Conservation (phyloP, 1,140 invertebrate species). For the Plutomurus gul region DNA sequence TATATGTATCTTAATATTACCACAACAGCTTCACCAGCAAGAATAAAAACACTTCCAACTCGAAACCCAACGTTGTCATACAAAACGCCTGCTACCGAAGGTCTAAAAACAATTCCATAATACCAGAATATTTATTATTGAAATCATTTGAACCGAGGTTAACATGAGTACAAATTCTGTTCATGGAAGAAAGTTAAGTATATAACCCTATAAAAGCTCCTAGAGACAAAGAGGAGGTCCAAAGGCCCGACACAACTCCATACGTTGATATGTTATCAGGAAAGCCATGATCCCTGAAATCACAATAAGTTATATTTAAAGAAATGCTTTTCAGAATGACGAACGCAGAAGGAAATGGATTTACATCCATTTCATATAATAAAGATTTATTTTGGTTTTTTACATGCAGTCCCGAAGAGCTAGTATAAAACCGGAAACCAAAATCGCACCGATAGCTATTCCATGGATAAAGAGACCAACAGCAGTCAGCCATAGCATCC, state of each 20-base stretch:
- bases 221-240: slow-evolving; percentile 81
- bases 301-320: not conserved
- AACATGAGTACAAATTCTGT: too few relatives aligned
- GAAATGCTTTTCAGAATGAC: slow-evolving; percentile 63
- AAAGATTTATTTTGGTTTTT: slow-evolving; percentile 53
- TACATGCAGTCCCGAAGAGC: slow-evolving; percentile 77
- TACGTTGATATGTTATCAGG: slow-evolving; percentile 81
- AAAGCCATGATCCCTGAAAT: slow-evolving; percentile 72
- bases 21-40: not conserved
- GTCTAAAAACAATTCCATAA: too few relatives aligned
- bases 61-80: slow-evolving; percentile 73
- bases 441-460: slow-evolving; percentile 74
- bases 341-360: slow-evolving; percentile 75
- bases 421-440: slow-evolving; percentile 79
- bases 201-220: slow-evolving; percentile 60
- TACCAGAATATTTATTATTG: not conserved
- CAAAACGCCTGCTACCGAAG: slow-evolving; percentile 74
- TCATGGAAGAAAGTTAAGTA: not conserved
- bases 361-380: not conserved
- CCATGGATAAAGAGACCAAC: slow-evolving; percentile 75
- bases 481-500: slow-evolving; percentile 70
- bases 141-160: not conserved
- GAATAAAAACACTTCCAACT: not conserved
- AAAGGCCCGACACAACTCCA: slow-evolving; percentile 79
- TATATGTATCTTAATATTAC: too few relatives aligned